Conservation (phyloP, 1,140 invertebrate genomes). For the Danaus plexippus region DNA sequence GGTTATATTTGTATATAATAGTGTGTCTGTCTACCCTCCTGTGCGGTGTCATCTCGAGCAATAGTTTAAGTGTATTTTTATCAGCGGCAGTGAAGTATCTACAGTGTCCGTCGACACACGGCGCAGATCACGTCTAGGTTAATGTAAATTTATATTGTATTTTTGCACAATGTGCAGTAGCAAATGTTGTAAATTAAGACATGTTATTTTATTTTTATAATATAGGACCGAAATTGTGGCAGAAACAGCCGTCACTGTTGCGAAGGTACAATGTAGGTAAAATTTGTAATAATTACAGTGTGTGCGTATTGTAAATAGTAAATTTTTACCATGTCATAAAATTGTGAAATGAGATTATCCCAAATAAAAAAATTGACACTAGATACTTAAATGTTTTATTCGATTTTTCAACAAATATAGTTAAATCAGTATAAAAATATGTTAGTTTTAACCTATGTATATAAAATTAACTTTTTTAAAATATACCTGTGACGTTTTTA, state of each 20-base stretch:
- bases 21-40: not conserved
- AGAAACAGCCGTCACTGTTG: constrained; percentile 41
- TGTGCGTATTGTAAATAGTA: constrained; percentile 66
- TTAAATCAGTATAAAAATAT: constrained; percentile 2
- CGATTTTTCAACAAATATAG: constrained; percentile 10
- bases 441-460: not conserved
- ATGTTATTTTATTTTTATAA: constrained; percentile 68
- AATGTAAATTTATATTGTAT: constrained; percentile 34
- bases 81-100: too few relatives aligned
- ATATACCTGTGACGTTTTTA: too few relatives aligned
- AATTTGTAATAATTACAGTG: constrained; percentile 47
- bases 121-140: constrained; percentile 17
- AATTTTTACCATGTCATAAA: constrained; percentile 66
- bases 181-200: constrained; percentile 62
- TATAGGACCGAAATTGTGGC: constrained; percentile 45
- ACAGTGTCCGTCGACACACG: constrained; percentile 1
- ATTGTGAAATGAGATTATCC: constrained; percentile 70
- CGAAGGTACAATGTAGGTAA: constrained; percentile 66
- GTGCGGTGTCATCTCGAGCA: constrained; percentile 5
- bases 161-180: constrained; percentile 63
- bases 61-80: constrained; percentile 5
- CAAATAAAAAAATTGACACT: constrained; percentile 64
- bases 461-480: too few relatives aligned
- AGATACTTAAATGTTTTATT: constrained; percentile 36
- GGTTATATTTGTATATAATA: constrained; percentile 17